Conservation (phyloP, 2,797 vertebrate genomes). For the Spizella passerina region DNA sequence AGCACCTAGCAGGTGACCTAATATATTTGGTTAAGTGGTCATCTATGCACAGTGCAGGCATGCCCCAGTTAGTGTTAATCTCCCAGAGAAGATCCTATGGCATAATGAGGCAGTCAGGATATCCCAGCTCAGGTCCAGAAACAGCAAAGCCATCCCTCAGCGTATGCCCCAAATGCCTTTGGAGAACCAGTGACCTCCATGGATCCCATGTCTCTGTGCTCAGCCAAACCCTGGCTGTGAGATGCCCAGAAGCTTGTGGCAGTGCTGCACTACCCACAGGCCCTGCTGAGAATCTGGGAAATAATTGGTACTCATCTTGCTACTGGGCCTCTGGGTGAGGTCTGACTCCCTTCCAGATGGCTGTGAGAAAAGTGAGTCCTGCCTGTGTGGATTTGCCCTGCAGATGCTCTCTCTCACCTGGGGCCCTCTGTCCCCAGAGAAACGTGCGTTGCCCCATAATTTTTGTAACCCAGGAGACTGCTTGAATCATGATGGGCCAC, state of each 20-base stretch:
- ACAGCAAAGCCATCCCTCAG: background rate
- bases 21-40: background rate
- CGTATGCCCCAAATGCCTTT: fast-evolving
- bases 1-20: background rate
- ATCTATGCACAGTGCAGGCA: background rate
- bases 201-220: background rate
- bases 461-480: constrained; percentile 22
- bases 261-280: background rate
- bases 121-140: background rate
- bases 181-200: background rate
- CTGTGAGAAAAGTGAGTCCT: background rate
- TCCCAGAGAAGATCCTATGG: background rate
- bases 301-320: background rate
- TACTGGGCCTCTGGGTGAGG: background rate
- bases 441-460: background rate
- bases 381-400: background rate
- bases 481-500: constrained; percentile 10
- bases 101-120: background rate
- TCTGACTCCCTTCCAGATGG: background rate
- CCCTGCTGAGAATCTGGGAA: background rate
- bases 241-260: background rate
- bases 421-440: background rate
- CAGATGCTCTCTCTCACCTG: background rate
- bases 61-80: background rate
- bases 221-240: background rate